Evolutionary conservation across 2,888 invertebrate species (phyloP), one percentile per base, ranked within the genome.

Genomic region (Lycia hirtaria): DNA sequence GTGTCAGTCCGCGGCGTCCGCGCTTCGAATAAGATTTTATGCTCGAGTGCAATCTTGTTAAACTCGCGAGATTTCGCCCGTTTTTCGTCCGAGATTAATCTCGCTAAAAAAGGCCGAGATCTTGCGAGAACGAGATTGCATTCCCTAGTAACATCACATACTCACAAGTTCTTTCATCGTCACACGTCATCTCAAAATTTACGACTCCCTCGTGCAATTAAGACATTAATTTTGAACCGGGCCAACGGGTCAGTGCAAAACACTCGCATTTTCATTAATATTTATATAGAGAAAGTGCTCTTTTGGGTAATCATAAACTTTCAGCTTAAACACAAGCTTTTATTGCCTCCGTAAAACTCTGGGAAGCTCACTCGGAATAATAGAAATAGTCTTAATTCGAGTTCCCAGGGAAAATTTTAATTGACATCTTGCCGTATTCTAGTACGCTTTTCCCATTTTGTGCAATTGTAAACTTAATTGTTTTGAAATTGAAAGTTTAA

Each of bases 221-320:
- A 67, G 65, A 65, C 66, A 68, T 64, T 71, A 64, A 55, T 65
- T 56, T 62, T 55, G 58, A 62, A 68, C 65, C 53, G 49, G 66
- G 64, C 54, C 59, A 66, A 45, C 60, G 43, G 69, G 65, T 68
- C 65, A 52, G 55, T 41, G 52, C 60, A 60, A 60, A 57, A 51
- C 62, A 64, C 69, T 68, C 56, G 52, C 65, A 52, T 65, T 65
- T 65, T 61, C 62, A 70, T 73, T 67, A 69, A 69, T 69, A 75
- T 69, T 68, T 62, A 69, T 63, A 56, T 47, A 68, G 75, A 67
- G 75, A 78, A 79, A 78, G 78, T 79, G 71, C 73, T 76, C 67
- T 62, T 62, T 74, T 71, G 56, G 52, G 59, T 72, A 77, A 73
- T 76, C 68, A 65, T 65, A 52, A 55, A 71, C 52, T 72, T 72